Evolutionary conservation across 2,797 vertebrate species (phyloP).

Genomic region (Leucoraja ocellata): DNA sequence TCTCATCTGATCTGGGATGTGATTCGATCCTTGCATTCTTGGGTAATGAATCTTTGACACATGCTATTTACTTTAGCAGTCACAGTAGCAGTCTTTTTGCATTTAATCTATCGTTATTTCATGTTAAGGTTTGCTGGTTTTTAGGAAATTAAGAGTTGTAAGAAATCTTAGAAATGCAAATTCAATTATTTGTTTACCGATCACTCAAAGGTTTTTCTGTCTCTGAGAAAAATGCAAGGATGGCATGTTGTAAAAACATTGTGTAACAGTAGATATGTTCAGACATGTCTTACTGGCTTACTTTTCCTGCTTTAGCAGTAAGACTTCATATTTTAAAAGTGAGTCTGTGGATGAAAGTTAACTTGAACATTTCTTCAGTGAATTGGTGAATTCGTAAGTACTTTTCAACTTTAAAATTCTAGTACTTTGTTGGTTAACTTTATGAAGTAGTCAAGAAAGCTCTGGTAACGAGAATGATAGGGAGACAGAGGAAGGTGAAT

Average conservation of each 20-base stretch:
- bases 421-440: neutral
- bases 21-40: too few species aligned
- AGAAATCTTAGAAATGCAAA: neutral
- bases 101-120: neutral
- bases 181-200: neutral
- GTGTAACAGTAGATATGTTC: neutral
- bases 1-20: too few species aligned
- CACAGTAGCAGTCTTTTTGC: neutral
- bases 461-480: neutral
- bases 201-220: neutral
- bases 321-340: neutral
- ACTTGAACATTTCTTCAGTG: neutral
- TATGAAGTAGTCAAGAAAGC: neutral
- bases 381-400: neutral
- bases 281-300: neutral
- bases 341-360: neutral
- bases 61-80: neutral
- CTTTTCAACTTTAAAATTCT: neutral
- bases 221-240: neutral
- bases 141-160: neutral
- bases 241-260: neutral
- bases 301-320: neutral
- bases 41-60: neutral
- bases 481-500: neutral
- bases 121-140: neutral